Percentiles rank a stretch among this genome's conserved stretches.
Conservation (phyloP, 1,140 invertebrate genomes). For the Ceratitis capitata region DNA sequence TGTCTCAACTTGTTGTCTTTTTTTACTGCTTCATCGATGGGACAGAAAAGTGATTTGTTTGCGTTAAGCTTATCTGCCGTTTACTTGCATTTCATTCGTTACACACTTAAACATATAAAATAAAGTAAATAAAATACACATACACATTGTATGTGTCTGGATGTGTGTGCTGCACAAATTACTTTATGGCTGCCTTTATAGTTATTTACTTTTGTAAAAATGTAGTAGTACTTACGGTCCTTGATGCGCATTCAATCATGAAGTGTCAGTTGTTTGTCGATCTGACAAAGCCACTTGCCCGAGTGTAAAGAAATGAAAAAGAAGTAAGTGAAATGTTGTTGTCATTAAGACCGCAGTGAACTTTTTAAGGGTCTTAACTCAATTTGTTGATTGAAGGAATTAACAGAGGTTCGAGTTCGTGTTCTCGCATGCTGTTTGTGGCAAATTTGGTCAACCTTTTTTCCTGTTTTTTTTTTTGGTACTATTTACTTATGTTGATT, state of each 20-base stretch:
- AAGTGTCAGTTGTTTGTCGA: background rate
- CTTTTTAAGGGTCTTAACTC: too few species aligned
- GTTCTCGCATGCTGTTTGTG: background rate
- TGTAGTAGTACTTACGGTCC: too few species aligned
- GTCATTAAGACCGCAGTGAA: too few species aligned
- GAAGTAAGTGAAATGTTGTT: background rate
- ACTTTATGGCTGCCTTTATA: background rate
- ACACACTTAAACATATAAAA: background rate
- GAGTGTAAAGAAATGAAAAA: background rate
- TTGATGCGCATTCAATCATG: background rate
- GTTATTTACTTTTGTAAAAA: background rate
- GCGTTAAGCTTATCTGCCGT: background rate
- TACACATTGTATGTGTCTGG: background rate
- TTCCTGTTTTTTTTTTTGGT: too few species aligned
- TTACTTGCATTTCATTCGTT: background rate
- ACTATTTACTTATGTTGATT: too few species aligned
- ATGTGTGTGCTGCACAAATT: background rate
- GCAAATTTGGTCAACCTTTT: background rate
- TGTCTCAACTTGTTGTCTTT: background rate
- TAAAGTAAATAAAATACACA: too few species aligned
- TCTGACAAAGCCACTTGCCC: background rate
- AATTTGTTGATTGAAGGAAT: too few species aligned
- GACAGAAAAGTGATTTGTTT: constrained; percentile 7
- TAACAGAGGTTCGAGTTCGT: background rate
- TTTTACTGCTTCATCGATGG: constrained; percentile 12